Evolutionary conservation across 2,113 vertebrate genomes (phyloP), one percentile per base, ranked within the genome.

Genomic region (Myxocyprinus asiaticus): DNA sequence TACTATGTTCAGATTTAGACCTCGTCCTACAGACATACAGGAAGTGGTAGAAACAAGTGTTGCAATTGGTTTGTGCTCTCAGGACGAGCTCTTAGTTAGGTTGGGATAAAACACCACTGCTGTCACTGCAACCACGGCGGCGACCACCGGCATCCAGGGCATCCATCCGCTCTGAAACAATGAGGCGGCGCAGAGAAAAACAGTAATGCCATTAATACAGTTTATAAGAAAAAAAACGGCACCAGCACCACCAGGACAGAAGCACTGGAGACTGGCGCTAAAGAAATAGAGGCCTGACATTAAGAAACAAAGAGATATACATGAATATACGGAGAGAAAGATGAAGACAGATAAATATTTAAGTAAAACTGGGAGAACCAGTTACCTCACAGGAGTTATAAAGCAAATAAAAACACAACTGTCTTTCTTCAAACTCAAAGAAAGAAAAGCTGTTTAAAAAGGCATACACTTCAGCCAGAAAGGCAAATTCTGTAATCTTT

Each of bases 111-210:
- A 94, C 93, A 98, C 93, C 81, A 95, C 95, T 83, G 96, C 96
- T 83, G 96, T 97, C 89, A 97, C 95, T 79, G 95, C 96, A 80
- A 97, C 96, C 95, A 98, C 95, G 92, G 95, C 95, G 82, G 96
- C 97, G 89, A 98, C 92, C 94, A 97, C 93, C 89, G 97, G 96
- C 95, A 98, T 96, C 98, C 98, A 99, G 93, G 96, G 95, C 83
- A 91, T 89, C 96, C 97, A 98, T 91, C 94, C 94, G 90, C 92
- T 96, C 98, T 99, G 95, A 90, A 87, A 88, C 14, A 33, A 33
- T 33, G 17, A 72, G 42, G 71, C 51, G 88, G 44, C 44, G 44
- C 12, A 67, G 44, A 55, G 53, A 7, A 75, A 14, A 47, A 78
- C 33, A 71, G 53, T 42, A 44, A 56, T 12, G 15, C 59, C 14